Evolutionary conservation across 2,888 invertebrate species (phyloP), one percentile per base, ranked within the genome.

Genomic region (Anagyrus pseudococci): DNA sequence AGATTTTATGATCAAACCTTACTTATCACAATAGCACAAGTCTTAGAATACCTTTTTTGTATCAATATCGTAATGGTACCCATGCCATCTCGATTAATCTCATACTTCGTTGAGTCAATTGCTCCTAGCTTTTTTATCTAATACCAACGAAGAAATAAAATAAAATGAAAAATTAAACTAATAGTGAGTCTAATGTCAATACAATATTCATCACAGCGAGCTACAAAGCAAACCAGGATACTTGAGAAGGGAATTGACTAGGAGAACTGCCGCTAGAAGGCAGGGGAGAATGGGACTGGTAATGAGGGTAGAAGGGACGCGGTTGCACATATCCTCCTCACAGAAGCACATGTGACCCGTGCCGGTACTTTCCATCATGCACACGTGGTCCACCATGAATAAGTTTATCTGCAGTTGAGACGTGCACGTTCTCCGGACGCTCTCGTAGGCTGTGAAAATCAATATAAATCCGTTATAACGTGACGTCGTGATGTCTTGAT

Each of bases 301-400:
- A 68, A 72, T 70, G 66, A 76, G 71, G 76, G 75, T 76, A 67
- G 77, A 73, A 67, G 76, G 68, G 69, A 82, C 85, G 75, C 82
- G 82, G 84, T 96, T 96, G 87, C 96, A 96, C 91, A 92, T 92
- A 86, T 96, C 94, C 86, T 94, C 94, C 87, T 96, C 95, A 87
- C 96, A 96, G 89, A 96, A 96, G 87, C 95, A 96, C 95, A 96
- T 96, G 89, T 94, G 94, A 85, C 96, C 96, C 82, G 91, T 94
- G 85, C 95, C 94, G 87, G 93, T 93, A 89, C 95, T 94, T 91
- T 96, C 96, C 91, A 93, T 92, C 95, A 96, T 96, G 90, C 96
- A 96, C 85, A 96, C 96, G 87, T 96, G 96, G 85, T 96, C 96
- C 83, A 96, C 96, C 94, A 96, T 95, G 87, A 96, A 96, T 78